Percentiles rank a stretch among this genome's conserved stretches.
Evolutionary conservation across 2,797 vertebrate species (phyloP).

Genomic region (Tokudaia tokunoshimensis): DNA sequence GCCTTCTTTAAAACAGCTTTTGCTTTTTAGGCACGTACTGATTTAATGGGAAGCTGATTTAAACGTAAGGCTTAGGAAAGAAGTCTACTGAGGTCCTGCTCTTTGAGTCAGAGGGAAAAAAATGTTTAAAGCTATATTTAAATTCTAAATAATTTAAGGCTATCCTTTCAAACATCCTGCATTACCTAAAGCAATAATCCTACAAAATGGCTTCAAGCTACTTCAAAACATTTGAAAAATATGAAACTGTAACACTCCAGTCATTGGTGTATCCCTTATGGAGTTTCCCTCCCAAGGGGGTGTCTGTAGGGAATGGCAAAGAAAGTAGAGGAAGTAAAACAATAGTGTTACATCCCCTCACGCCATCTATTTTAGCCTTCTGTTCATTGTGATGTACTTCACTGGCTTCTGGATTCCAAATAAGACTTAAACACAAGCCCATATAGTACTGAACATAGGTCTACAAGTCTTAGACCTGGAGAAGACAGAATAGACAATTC

Average conservation of each 20-base stretch:
- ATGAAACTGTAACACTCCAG: neutral
- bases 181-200: constrained; percentile 15
- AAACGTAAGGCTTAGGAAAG: constrained; percentile 55
- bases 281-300: neutral
- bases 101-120: constrained; percentile 9
- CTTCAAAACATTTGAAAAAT: neutral
- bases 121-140: constrained; percentile 45
- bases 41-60: constrained; percentile 55
- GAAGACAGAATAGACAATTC: neutral
- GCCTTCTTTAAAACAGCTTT: constrained; percentile 47
- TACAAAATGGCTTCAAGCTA: neutral
- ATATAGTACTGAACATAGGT: neutral
- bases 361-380: neutral
- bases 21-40: constrained; percentile 36
- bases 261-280: neutral
- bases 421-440: neutral
- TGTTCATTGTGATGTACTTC: neutral
- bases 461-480: neutral
- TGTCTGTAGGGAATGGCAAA: neutral
- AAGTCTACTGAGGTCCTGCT: neutral
- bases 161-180: constrained; percentile 49
- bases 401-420: neutral
- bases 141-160: constrained; percentile 45
- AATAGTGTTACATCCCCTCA: neutral
- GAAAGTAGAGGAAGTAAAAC: accelerated